phyloP scores from a whole-genome alignment of 2,113 vertebrate genomes.

The Rutilus rutilus region DNA sequence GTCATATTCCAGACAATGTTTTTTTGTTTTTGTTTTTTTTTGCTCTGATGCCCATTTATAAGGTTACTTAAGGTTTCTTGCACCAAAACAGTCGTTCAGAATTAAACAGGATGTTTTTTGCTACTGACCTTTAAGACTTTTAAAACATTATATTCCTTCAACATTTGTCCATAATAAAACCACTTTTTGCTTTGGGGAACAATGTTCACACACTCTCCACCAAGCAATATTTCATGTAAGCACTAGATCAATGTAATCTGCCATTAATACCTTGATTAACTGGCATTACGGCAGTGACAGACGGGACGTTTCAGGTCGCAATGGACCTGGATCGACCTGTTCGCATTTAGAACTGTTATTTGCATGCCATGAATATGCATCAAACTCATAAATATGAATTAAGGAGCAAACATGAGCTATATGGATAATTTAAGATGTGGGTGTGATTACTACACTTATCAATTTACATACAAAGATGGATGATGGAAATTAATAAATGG shows the following conservation, averaged over 20 bases:
- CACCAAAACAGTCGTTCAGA: background rate
- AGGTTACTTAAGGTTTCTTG: background rate
- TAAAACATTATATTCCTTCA: background rate
- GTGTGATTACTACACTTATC: conserved; percentile 6
- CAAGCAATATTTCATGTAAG: background rate
- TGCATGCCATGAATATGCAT: conserved; percentile 25
- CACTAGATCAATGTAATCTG: conserved; percentile 22
- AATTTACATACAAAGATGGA: conserved; percentile 32
- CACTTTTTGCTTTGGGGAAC: background rate
- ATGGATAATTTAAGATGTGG: conserved; percentile 5
- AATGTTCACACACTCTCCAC: background rate
- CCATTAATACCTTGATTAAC: background rate
- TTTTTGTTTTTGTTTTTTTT: background rate
- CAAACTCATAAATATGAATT: conserved; percentile 16
- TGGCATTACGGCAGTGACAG: conserved; percentile 1
- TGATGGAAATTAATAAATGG: conserved; percentile 12
- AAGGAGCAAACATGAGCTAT: background rate
- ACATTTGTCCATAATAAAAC: background rate
- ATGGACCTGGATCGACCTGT: conserved; percentile 14
- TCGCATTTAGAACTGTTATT: background rate
- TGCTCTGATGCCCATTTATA: background rate
- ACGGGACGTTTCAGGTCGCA: background rate
- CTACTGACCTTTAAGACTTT: background rate
- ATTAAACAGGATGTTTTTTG: background rate
- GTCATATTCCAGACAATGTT: background rate